Evolutionary conservation across 92 coral and sea anemone genomes (phyloP).

Genomic region (Muricea muricata): DNA sequence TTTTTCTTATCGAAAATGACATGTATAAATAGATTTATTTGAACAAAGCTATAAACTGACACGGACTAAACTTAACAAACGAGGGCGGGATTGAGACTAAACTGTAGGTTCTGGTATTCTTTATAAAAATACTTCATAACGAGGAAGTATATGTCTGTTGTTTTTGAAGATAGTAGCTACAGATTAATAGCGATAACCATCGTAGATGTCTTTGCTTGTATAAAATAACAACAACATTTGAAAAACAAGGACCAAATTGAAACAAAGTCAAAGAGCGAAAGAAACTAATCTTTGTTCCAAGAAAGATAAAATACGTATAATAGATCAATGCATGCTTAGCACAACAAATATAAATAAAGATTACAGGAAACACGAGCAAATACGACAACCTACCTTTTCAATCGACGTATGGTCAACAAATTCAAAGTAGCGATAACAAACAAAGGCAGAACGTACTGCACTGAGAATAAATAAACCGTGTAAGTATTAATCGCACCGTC

Average conservation of each 20-base stretch:
- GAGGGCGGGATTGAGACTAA: no score
- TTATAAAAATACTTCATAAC: no score
- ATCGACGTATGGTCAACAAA: conserved; percentile 21
- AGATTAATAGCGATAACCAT: no score
- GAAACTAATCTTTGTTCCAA: background rate
- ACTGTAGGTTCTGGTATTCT: no score
- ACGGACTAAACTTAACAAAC: no score
- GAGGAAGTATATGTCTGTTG: no score
- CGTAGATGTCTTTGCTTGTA: background rate
- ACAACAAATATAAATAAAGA: background rate
- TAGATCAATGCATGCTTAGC: no score
- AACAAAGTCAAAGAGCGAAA: background rate
- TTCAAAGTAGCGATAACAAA: conserved; percentile 31
- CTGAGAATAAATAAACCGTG: conserved; percentile 18
- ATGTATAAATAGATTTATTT: no score
- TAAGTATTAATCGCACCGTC: background rate
- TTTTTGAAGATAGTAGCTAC: no score
- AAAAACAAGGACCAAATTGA: background rate
- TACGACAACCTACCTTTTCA: conserved; percentile 27
- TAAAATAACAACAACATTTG: background rate
- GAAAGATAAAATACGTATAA: background rate
- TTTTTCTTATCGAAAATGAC: no score
- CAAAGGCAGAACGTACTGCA: conserved; percentile 31
- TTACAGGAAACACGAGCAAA: background rate
- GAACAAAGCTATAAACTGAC: no score